Evolutionary conservation across 35 echinoderm and acorn worm species (phyloP).

Genomic region (Apostichopus japonicus): DNA sequence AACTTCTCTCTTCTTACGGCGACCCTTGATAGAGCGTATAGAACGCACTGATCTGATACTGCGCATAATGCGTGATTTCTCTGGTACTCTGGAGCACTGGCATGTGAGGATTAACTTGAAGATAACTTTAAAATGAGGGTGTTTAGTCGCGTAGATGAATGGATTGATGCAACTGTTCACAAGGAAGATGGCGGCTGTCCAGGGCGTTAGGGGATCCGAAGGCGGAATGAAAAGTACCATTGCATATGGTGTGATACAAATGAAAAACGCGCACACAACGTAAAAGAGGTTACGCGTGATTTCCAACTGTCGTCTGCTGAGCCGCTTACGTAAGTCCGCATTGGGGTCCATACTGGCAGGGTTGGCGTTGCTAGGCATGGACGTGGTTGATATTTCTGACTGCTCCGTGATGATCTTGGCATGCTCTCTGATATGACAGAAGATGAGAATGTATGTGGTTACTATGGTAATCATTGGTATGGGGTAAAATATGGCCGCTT

Average conservation of each 20-base stretch:
- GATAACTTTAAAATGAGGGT: conserved; percentile 83
- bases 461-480: conserved; percentile 81
- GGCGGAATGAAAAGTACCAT: conserved; percentile 75
- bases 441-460: conserved; percentile 69
- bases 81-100: conserved; percentile 64
- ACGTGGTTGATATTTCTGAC: conserved; percentile 53
- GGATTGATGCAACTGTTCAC: conserved; percentile 87
- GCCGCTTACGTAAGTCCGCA: conserved; percentile 42
- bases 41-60: conserved; percentile 58
- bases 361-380: conserved; percentile 37
- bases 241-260: conserved; percentile 79
- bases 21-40: conserved; percentile 3
- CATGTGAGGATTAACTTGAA: conserved; percentile 70
- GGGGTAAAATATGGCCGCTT: conserved; percentile 66
- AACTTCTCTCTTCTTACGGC: neutral
- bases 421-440: conserved; percentile 67
- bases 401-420: conserved; percentile 70
- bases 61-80: conserved; percentile 66
- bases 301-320: conserved; percentile 70
- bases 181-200: conserved; percentile 75
- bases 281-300: conserved; percentile 93
- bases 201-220: conserved; percentile 70
- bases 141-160: conserved; percentile 84
- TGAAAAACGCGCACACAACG: conserved; percentile 80
- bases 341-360: neutral